Evolutionary conservation across 1,140 invertebrate species (phyloP).

Genomic region (Drosophila truncata): DNA sequence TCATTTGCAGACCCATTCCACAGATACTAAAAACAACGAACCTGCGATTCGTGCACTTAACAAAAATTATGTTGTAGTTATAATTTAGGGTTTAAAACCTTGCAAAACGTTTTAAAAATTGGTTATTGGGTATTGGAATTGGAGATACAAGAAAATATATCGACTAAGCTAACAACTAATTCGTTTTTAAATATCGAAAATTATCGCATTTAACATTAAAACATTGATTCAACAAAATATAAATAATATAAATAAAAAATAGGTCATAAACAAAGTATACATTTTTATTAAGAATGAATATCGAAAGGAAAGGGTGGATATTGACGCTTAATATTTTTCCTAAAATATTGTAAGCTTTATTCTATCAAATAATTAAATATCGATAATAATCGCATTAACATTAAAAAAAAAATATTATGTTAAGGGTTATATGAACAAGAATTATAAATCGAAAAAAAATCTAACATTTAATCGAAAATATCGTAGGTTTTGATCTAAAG

Average conservation of each 20-base stretch:
- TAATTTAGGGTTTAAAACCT: neutral
- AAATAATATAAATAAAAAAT: no score
- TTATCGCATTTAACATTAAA: neutral
- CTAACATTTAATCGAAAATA: neutral
- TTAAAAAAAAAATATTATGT: no score
- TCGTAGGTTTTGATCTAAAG: neutral
- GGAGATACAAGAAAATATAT: no score
- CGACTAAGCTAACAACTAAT: neutral
- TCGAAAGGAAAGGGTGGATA: neutral
- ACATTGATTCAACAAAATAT: neutral
- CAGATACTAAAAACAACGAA: neutral
- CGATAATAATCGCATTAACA: no score
- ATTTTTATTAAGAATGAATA: neutral
- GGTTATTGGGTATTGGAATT: no score
- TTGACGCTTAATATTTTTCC: neutral
- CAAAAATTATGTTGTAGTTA: neutral
- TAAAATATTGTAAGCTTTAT: no score
- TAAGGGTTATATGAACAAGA: no score
- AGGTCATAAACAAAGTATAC: no score
- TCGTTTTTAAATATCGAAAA: neutral
- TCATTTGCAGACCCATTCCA: slow-evolving; percentile 12
- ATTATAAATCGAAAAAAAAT: no score
- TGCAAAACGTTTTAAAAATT: no score
- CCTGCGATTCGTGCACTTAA: neutral
- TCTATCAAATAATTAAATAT: no score